A percentile compares a stretch with the other conserved stretches of the same genome.
Evolutionary conservation across 1,140 invertebrate species (phyloP).

Genomic region (Lycorma delicatula): DNA sequence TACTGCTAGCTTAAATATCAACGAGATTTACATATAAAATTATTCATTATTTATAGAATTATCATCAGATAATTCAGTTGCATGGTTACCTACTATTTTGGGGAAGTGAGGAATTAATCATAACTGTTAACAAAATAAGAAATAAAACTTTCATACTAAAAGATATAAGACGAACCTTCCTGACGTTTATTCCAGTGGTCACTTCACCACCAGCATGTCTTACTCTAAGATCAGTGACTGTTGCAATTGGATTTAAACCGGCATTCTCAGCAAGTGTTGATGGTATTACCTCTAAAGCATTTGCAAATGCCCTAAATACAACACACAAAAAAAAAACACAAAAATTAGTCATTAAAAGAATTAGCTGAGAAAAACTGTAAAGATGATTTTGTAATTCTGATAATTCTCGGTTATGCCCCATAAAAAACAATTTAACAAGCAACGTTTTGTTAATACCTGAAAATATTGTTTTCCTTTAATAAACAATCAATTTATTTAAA

Average conservation of each 20-base stretch:
- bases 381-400: too few relatives aligned
- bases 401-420: too few relatives aligned
- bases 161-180: conserved; percentile 55
- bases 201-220: conserved; percentile 78
- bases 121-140: too few relatives aligned
- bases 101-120: too few relatives aligned
- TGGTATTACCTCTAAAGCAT: conserved; percentile 94
- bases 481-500: too few relatives aligned
- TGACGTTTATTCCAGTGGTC: conserved; percentile 91
- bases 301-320: conserved; percentile 73
- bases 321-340: conserved; percentile 10
- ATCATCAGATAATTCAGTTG: background rate
- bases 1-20: too few relatives aligned
- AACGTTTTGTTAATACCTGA: too few relatives aligned
- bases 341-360: too few relatives aligned
- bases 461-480: too few relatives aligned
- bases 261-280: conserved; percentile 99
- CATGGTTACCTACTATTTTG: background rate
- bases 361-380: too few relatives aligned
- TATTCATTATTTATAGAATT: background rate
- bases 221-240: conserved; percentile 94
- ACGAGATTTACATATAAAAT: background rate
- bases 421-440: too few relatives aligned
- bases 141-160: conserved; percentile 5
- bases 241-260: conserved; percentile 94